Conservation (phyloP, 2,113 vertebrate species). For the Mixornis gularis region DNA sequence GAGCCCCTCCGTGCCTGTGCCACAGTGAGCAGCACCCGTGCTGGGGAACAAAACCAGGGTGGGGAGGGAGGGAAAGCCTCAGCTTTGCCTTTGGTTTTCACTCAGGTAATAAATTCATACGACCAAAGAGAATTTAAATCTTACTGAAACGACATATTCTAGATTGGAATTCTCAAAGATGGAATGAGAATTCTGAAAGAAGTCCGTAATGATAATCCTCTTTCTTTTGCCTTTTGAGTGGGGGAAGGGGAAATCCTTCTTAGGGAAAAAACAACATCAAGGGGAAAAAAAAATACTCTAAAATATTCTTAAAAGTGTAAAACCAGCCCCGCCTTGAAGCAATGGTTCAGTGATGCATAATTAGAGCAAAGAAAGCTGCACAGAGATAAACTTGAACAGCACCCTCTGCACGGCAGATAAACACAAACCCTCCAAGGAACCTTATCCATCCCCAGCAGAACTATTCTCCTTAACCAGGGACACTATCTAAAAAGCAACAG, state of each 20-base stretch:
- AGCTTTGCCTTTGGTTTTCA: neutral
- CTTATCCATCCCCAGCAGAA: slow-evolving; percentile 48
- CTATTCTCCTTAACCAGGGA: neutral
- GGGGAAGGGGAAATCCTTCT: neutral
- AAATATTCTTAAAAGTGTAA: neutral
- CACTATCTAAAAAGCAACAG: slow-evolving; percentile 27
- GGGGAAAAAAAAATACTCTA: neutral
- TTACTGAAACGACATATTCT: neutral
- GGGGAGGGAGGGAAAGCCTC: neutral
- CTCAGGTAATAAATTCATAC: neutral
- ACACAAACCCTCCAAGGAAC: neutral
- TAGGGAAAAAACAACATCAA: neutral
- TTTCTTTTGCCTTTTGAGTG: neutral
- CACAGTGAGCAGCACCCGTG: fast-evolving
- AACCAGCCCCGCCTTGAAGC: neutral
- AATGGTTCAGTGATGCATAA: neutral
- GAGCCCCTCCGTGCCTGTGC: neutral
- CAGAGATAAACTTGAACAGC: slow-evolving; percentile 8
- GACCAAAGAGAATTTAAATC: neutral
- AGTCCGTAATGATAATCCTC: neutral
- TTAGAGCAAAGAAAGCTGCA: neutral
- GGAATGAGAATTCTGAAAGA: neutral
- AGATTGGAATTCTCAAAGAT: neutral
- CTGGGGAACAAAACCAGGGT: neutral
- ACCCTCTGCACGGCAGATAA: neutral